These are phyloP conservation scores for Anniella stebbinsi DNA, from an alignment of 2,797 vertebrate genomes.

Conservation along the genomic window DNA sequence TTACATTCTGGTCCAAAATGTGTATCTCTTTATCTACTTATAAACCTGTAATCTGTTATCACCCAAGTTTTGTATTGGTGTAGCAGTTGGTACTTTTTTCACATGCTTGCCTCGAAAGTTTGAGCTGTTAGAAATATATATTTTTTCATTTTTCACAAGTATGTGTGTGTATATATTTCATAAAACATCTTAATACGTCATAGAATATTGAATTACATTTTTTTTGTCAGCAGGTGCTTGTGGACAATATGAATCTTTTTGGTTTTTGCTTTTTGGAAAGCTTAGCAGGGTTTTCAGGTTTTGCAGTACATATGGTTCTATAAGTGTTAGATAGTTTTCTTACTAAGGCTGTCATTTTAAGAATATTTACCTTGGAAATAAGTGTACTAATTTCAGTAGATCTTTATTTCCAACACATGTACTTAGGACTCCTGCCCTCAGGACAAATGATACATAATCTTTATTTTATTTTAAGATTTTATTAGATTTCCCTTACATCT, in stretches of 20 bases:
- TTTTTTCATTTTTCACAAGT: too few relatives aligned
- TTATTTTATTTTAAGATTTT: not conserved
- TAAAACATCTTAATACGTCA: not conserved
- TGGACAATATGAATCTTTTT: not conserved
- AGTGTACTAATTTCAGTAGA: not conserved
- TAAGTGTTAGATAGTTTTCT: not conserved
- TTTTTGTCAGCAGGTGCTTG: too few relatives aligned
- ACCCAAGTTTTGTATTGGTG: not conserved
- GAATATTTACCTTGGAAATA: not conserved
- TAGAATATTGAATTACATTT: not conserved
- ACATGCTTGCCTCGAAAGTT: not conserved
- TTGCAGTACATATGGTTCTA: not conserved
- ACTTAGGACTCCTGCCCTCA: not conserved
- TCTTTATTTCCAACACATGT: not conserved
- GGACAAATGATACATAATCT: not conserved
- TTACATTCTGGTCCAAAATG: not conserved
- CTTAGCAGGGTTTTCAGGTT: too few relatives aligned
- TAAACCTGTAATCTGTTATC: not conserved
- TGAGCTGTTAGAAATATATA: not conserved
- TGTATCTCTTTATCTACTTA: not conserved
- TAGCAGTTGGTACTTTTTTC: not conserved
- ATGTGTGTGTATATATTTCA: not conserved
- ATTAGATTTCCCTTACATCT: not conserved
- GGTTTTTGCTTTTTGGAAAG: too few relatives aligned
- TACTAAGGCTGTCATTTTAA: not conserved